phyloP scores from a whole-genome alignment of 2,113 vertebrate genomes.

The Sylvia atricapilla region DNA sequence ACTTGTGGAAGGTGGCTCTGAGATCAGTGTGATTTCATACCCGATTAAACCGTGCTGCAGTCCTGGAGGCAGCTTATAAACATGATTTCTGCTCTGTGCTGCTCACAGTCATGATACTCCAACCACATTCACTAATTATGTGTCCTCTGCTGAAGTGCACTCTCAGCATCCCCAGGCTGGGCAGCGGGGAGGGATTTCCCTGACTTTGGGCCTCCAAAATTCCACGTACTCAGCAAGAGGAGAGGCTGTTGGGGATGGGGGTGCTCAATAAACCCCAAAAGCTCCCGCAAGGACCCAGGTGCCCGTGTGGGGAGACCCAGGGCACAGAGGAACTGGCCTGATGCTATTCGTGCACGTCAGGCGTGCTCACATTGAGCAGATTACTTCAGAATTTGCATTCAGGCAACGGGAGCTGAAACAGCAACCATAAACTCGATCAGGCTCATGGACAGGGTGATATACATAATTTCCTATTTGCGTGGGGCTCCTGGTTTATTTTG shows the following conservation, averaged over 20 bases:
- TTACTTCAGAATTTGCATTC: not conserved
- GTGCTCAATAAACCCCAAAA: too few relatives aligned
- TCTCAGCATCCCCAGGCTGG: accelerated
- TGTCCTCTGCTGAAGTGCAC: not conserved
- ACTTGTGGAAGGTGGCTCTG: not conserved
- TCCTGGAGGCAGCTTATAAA: not conserved
- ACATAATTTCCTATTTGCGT: slow-evolving; percentile 26
- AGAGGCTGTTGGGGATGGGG: not conserved
- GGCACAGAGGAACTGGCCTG: not conserved
- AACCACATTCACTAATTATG: accelerated
- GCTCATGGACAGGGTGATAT: not conserved
- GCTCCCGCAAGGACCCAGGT: not conserved
- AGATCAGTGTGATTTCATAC: slow-evolving; percentile 23
- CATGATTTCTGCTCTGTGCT: not conserved
- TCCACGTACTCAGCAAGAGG: not conserved
- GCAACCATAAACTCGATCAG: not conserved
- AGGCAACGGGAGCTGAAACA: not conserved
- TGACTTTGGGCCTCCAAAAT: not conserved
- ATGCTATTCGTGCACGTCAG: not conserved
- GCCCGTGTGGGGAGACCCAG: not conserved
- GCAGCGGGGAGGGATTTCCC: not conserved
- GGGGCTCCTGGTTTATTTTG: not conserved
- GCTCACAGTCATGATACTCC: not conserved
- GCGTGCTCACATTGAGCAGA: not conserved
- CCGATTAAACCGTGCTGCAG: not conserved